Evolutionary conservation across 2,113 vertebrate genomes (phyloP).

Genomic region (Felis catus): F.catus_Fca126_mat1.0 CM031412.1:229884501-229885000

Average conservation of each 20-base stretch:
- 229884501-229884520: constrained; percentile 36
- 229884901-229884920: constrained; percentile 45
- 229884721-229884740: accelerated
- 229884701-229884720: neutral
- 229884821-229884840: constrained; percentile 19
- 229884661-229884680: constrained; percentile 46
- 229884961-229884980: neutral
- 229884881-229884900: constrained; percentile 46
- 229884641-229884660: constrained; percentile 63
- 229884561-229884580: constrained; percentile 12
- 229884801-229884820: neutral
- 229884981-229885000: neutral
- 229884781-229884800: constrained; percentile 32
- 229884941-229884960: neutral
- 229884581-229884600: constrained; percentile 72
- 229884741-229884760: neutral
- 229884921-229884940: constrained; percentile 9
- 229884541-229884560: constrained; percentile 60
- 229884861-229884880: constrained; percentile 63
- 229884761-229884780: neutral
- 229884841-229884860: constrained; percentile 24
- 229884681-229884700: constrained; percentile 52
- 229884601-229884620: constrained; percentile 54
- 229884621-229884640: constrained; percentile 66
- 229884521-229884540: constrained; percentile 36